Evolutionary conservation across 2,888 invertebrate genomes (phyloP).

Genomic region (Epistrophe grossulariae): DNA sequence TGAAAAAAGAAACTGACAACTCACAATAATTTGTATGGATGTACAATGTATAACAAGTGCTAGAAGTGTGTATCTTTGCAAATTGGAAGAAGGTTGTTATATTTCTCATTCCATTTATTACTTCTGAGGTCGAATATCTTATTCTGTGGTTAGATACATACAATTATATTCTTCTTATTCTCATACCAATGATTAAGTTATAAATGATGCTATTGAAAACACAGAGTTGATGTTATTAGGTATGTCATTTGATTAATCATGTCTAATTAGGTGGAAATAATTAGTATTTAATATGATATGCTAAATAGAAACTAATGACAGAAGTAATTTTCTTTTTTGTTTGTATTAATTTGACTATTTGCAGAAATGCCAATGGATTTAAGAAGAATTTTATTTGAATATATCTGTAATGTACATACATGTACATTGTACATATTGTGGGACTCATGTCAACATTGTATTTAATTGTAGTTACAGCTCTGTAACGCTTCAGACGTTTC

Average conservation of each 20-base stretch:
- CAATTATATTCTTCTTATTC: not conserved
- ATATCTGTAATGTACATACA: no score
- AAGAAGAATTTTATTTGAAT: no score
- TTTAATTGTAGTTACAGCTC: no score
- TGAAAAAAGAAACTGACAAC: not conserved
- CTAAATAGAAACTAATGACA: not conserved
- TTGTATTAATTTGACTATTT: no score
- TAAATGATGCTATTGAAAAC: conserved; percentile 4
- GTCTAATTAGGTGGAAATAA: conserved; percentile 18
- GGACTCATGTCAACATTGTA: no score
- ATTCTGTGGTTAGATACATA: not conserved
- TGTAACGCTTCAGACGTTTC: no score
- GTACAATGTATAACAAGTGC: not conserved
- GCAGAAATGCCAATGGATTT: not conserved
- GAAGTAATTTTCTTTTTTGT: not conserved
- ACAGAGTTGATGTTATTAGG: not conserved
- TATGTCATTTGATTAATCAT: conserved; percentile 25
- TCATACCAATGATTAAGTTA: not conserved
- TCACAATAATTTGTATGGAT: not conserved
- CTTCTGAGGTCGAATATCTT: conserved; percentile 20
- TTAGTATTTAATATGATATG: not conserved
- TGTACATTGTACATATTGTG: no score
- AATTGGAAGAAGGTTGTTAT: conserved; percentile 6
- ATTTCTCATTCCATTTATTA: conserved; percentile 5
- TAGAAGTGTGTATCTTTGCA: not conserved